A percentile compares a stretch with the other conserved stretches of the same genome.
phyloP scores from a whole-genome alignment of 1,140 invertebrate genomes.

The Nasonia giraulti region DNA sequence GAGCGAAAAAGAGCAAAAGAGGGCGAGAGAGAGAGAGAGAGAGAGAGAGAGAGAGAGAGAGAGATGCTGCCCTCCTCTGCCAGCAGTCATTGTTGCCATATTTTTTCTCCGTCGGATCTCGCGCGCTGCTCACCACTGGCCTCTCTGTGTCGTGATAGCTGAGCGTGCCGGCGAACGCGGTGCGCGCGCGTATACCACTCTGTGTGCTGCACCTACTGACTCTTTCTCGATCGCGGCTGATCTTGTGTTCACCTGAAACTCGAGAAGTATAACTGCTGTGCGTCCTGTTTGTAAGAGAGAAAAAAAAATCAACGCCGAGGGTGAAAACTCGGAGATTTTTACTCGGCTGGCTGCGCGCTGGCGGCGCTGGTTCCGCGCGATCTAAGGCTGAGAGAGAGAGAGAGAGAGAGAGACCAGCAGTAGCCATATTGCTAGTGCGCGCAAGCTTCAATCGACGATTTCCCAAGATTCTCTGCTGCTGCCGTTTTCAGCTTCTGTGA shows the following conservation, averaged over 20 bases:
- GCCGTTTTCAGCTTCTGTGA: background rate
- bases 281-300: background rate
- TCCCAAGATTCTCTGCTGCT: background rate
- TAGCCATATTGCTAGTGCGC: conserved; percentile 25
- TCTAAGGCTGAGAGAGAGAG: background rate
- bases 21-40: conserved; percentile 39
- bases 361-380: background rate
- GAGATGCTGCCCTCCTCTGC: conserved; percentile 22
- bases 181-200: background rate
- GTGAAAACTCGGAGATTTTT: too few relatives aligned
- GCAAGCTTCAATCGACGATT: background rate
- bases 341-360: background rate
- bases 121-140: conserved; percentile 2
- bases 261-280: background rate
- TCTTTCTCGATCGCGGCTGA: background rate
- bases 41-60: conserved; percentile 46
- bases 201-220: background rate
- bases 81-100: conserved; percentile 12
- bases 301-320: background rate
- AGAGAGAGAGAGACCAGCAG: background rate
- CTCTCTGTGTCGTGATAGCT: conserved; percentile 11
- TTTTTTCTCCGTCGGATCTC: conserved; percentile 9
- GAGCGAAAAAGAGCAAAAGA: conserved; percentile 40
- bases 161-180: conserved; percentile 22
- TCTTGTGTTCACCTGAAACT: background rate